Conservation (phyloP, 2,797 vertebrate species). For the Anabacerthia variegaticeps region DNA sequence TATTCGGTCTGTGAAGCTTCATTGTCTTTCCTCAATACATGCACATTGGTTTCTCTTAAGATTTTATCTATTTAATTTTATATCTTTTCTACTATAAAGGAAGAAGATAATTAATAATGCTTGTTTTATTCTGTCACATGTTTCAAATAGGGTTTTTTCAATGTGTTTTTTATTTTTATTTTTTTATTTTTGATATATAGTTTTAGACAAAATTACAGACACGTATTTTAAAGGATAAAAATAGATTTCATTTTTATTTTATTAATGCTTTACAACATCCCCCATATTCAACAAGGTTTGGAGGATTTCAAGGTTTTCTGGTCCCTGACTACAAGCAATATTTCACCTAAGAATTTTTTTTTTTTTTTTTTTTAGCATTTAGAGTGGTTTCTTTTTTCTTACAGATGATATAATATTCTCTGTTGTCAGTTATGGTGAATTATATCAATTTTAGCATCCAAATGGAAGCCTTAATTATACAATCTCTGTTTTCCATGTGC, state of each 20-base stretch:
- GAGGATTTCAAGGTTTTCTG: slow-evolving; percentile 4
- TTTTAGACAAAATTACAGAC: not conserved
- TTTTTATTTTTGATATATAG: not conserved
- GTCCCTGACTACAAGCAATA: not conserved
- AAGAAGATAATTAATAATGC: slow-evolving; percentile 43
- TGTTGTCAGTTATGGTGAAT: slow-evolving; percentile 25
- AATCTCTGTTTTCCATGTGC: slow-evolving; percentile 23
- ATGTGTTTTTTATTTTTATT: not conserved
- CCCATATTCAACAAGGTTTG: not conserved
- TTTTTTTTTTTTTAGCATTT: not conserved
- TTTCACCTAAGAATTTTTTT: not conserved
- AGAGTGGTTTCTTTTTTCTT: not conserved
- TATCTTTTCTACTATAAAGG: not conserved
- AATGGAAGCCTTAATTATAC: slow-evolving; percentile 48
- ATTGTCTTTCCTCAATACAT: slow-evolving; percentile 19
- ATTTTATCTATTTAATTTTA: slow-evolving; percentile 36
- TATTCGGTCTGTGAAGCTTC: slow-evolving; percentile 17
- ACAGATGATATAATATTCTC: slow-evolving; percentile 5
- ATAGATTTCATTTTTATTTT: not conserved
- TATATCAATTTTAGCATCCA: slow-evolving; percentile 40
- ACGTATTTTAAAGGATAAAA: not conserved
- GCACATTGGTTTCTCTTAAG: not conserved
- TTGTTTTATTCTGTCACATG: not conserved
- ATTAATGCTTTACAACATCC: not conserved
- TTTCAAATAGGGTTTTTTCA: not conserved